Evolutionary conservation across 2,888 invertebrate genomes (phyloP), one percentile per base, ranked within the genome.

Genomic region (Bibio marci): DNA sequence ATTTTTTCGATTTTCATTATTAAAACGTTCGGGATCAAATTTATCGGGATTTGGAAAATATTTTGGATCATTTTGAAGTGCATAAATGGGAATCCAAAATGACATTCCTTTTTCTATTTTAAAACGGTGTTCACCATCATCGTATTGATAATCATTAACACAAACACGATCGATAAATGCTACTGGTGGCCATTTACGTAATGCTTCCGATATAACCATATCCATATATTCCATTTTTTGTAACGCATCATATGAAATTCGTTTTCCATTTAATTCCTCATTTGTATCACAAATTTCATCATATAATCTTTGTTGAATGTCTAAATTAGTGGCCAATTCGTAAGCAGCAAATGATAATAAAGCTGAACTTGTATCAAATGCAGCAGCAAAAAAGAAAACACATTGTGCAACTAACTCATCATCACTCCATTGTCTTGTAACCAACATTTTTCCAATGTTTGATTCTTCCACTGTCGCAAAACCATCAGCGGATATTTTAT

Each of bases 1-100:
- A 13, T 60, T 60, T 1, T 57, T 53, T 44, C 67, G 69, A 48
- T 71, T 72, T 44, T 70, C 66, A 0, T 70, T 66, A 3, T 59
- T 69, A 46, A 73, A 74, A 13, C 73, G 53, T 44, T 70, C 63
- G 6, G 73, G 73, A 49, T 73, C 65, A 38, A 73, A 74, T 48
- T 65, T 67, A 0, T 53, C 47, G 0, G 73, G 73, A 11, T 73
- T 57, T 0, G 69, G 64, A 48, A 57, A 73, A 49, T 59, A 66
- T 15, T 63, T 50, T 0, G 67, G 62, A 49, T 71, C 66, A 13
- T 55, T 62, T 42, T 73, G 72, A 30, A 69, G 48, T 0, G 58
- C 59, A 46, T 56, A 59, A 1, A 57, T 48, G 0, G 68, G 65
- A 26, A 69, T 50, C 43, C 53, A 51, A 26, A 58, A 1, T 3